phyloP scores from a whole-genome alignment of 1,140 invertebrate genomes.

The Steinernema khuongi region DNA sequence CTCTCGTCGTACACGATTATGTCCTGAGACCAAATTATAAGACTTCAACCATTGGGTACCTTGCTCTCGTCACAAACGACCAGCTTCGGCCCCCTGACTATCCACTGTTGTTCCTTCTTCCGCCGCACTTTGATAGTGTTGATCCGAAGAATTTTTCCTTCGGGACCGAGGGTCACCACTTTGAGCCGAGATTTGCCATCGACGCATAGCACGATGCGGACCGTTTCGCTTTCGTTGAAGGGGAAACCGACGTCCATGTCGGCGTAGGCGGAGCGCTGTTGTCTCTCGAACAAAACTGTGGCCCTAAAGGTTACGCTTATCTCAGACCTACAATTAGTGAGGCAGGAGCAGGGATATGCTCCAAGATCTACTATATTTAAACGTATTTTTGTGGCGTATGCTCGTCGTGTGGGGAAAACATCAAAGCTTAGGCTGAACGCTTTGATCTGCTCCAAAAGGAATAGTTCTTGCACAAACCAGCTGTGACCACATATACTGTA shows the following conservation, averaged over 20 bases:
- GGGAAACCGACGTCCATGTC: conserved; percentile 33
- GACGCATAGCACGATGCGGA: conserved; percentile 38
- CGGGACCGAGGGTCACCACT: conserved; percentile 25
- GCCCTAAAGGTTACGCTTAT: conserved; percentile 35
- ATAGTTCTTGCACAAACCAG: conserved; percentile 3
- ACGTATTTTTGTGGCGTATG: no score
- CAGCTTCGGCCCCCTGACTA: conserved; percentile 37
- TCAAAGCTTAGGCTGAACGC: no score
- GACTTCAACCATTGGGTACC: background rate
- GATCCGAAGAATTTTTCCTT: conserved; percentile 29
- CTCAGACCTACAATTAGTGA: no score
- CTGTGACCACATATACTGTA: background rate
- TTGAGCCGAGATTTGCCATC: conserved; percentile 30
- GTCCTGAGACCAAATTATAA: conserved; percentile 28
- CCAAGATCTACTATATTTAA: no score
- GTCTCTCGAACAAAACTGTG: conserved; percentile 34
- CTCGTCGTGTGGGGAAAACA: no score
- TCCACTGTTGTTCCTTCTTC: conserved; percentile 41
- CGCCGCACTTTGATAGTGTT: conserved; percentile 40
- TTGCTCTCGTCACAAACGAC: conserved; percentile 31
- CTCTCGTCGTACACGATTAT: conserved; percentile 41
- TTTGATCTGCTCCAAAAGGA: no score
- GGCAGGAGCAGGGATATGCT: no score
- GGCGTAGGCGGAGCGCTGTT: conserved; percentile 23
- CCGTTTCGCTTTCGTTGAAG: conserved; percentile 18